Base-by-base conservation (phyloP, 2,888 invertebrate genomes). In the Biston betularia region DNA sequence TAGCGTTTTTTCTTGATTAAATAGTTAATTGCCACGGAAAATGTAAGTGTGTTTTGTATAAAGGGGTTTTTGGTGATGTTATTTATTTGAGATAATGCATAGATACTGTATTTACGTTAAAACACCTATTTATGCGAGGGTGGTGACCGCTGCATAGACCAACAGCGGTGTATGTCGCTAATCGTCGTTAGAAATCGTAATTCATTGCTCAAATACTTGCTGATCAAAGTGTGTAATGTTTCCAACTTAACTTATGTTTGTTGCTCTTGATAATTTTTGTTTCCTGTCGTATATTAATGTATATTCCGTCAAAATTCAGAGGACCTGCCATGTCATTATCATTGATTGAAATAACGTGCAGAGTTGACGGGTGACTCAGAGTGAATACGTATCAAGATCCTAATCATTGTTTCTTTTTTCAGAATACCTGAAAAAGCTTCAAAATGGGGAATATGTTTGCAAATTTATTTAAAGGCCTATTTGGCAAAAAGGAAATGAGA, bases 401-500 rank as follows among this genome's bases (percentile, higher is more conserved):
- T 79, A 81, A 79, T 82, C 79, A 79, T 77, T 79, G 72, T 77
- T 80, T 81, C 72, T 81, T 80, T 66, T 94, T 94, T 79, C 93
- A 95, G 95, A 94, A 92, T 87, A 84, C 79, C 83, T 80, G 85
- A 79, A 88, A 70, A 95, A 90, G 90, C 93, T 90, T 92, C 94
- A 96, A 94, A 94, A 99, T 99, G 99, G 99, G 99, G 95, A 98
- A 98, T 95, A 96, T 98, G 94, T 98, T 99, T 95, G 97, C 98
- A 87, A 98, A 97, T 95, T 95, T 99, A 94, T 99, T 99, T 95
- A 98, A 98, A 96, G 98, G 99, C 95, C 97, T 99, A 82, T 99
- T 99, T 95, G 99, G 99, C 95, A 99, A 99, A 95, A 99, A 99
- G 92, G 99, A 99, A 96, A 99, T 99, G 99, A 97, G 99, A 96